Conservation (phyloP, 1,140 invertebrate species). For the Lepidostoma basale region DNA sequence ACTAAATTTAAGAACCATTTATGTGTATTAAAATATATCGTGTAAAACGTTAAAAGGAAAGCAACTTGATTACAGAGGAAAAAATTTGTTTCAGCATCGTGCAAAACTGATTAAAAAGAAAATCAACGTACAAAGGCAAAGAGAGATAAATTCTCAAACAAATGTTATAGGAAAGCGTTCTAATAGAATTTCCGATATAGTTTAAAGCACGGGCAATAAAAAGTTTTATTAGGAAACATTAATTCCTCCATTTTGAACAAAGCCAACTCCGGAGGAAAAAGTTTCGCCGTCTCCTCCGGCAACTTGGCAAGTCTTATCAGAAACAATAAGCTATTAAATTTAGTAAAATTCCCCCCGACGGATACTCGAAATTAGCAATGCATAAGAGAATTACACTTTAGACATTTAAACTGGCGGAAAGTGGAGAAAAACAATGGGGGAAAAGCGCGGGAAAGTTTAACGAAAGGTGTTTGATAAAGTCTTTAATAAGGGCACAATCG, state of each 20-base stretch:
- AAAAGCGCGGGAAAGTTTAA: constrained; percentile 32
- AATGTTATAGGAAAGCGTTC: too few relatives aligned
- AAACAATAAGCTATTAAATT: constrained; percentile 47
- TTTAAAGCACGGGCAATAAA: constrained; percentile 25
- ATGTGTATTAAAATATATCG: too few relatives aligned
- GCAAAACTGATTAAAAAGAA: too few relatives aligned
- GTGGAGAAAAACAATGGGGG: constrained; percentile 36
- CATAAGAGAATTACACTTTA: constrained; percentile 46
- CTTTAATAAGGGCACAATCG: constrained; percentile 37
- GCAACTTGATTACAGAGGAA: too few relatives aligned
- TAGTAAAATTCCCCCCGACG: constrained; percentile 37
- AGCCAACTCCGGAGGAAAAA: constrained; percentile 33
- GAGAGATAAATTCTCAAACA: constrained; percentile 10
- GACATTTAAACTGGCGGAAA: constrained; percentile 44
- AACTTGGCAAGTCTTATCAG: constrained; percentile 42
- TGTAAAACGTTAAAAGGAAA: too few relatives aligned
- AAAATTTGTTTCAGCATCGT: too few relatives aligned
- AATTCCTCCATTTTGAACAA: constrained; percentile 34
- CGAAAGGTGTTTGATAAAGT: constrained; percentile 44
- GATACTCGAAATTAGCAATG: constrained; percentile 46
- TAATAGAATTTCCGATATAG: constrained; percentile 16
- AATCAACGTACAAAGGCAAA: too few relatives aligned
- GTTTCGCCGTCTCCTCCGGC: constrained; percentile 18
- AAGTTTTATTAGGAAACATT: constrained; percentile 34
- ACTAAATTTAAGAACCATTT: too few relatives aligned